phyloP scores from a whole-genome alignment of 2,888 invertebrate species.

The Tipula confusa region DNA sequence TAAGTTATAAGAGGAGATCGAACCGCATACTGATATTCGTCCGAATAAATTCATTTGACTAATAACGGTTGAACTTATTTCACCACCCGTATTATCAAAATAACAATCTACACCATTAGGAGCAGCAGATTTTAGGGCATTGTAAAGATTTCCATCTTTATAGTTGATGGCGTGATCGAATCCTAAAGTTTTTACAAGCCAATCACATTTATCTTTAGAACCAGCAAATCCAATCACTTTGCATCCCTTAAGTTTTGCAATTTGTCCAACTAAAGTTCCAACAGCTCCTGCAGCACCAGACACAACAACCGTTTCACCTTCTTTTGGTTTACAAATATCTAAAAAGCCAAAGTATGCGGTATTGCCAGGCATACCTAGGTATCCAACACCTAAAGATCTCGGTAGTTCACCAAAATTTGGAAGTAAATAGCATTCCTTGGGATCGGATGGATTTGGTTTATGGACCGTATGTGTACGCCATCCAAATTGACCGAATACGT shows the following conservation, averaged over 20 bases:
- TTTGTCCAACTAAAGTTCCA: constrained; percentile 72
- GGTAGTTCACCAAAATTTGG: constrained; percentile 59
- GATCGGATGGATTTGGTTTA: constrained; percentile 41
- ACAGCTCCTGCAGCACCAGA: constrained; percentile 75
- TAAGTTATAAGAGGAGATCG: constrained; percentile 60
- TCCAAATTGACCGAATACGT: constrained; percentile 61
- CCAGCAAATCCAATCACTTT: constrained; percentile 69
- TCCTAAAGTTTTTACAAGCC: constrained; percentile 60
- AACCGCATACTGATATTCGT: constrained; percentile 61
- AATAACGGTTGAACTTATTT: constrained; percentile 57
- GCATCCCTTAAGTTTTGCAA: constrained; percentile 68
- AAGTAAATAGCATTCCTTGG: constrained; percentile 40
- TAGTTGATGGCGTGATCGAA: constrained; percentile 70
- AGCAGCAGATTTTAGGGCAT: constrained; percentile 57
- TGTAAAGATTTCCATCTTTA: constrained; percentile 56
- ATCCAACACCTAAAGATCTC: constrained; percentile 60
- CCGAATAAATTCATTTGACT: constrained; percentile 60
- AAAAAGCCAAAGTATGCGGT: constrained; percentile 72
- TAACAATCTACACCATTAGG: constrained; percentile 71
- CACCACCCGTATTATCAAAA: constrained; percentile 71
- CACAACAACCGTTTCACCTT: constrained; percentile 68
- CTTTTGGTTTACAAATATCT: constrained; percentile 65
- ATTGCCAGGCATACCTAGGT: constrained; percentile 68
- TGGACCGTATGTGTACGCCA: constrained; percentile 58
- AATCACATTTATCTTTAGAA: constrained; percentile 64